phyloP scores from a whole-genome alignment of 2,797 vertebrate species.

The Nasua narica region DNA sequence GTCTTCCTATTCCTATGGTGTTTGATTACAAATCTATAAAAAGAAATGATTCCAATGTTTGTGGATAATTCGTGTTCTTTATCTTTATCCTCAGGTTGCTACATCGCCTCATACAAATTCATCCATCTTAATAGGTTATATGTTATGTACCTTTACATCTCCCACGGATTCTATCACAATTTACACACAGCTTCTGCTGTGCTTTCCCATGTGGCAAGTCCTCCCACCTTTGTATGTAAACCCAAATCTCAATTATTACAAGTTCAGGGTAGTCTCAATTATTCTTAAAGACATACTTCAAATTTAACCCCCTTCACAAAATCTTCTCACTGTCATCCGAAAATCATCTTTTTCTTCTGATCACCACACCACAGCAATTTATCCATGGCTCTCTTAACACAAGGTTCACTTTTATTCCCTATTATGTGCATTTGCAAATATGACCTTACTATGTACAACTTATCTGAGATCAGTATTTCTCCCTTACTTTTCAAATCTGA shows the following conservation, averaged over 20 bases:
- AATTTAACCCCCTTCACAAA: background rate
- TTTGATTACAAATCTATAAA: background rate
- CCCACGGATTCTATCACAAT: background rate
- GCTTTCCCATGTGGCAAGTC: background rate
- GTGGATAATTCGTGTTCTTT: background rate
- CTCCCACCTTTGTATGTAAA: background rate
- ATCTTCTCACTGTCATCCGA: background rate
- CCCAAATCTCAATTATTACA: background rate
- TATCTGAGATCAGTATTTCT: background rate
- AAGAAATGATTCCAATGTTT: background rate
- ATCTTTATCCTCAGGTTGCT: background rate
- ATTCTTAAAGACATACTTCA: background rate
- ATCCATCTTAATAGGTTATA: background rate
- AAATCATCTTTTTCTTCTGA: background rate
- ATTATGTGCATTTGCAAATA: background rate
- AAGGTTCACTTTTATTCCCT: background rate
- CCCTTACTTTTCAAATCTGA: background rate
- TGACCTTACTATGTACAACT: background rate
- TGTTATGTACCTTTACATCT: background rate
- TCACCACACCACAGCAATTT: background rate
- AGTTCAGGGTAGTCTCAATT: background rate
- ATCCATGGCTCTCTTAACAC: background rate
- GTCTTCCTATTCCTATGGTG: background rate
- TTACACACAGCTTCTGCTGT: background rate
- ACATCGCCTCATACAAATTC: background rate